Evolutionary conservation across 1,140 invertebrate genomes (phyloP).

Genomic region (Panonychus citri): DNA sequence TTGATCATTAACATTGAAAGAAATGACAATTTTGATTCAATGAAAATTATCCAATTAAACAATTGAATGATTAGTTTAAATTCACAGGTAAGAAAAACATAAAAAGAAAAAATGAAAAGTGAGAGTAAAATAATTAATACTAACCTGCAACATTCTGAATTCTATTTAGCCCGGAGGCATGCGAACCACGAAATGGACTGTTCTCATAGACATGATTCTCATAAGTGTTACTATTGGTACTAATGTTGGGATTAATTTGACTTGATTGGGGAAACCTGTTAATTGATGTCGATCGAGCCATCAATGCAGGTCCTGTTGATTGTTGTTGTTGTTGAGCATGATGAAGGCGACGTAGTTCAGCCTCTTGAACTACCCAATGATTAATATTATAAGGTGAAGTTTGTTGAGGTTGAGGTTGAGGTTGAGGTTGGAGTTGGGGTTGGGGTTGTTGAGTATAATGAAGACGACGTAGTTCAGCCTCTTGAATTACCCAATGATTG

Average conservation of each 20-base stretch:
- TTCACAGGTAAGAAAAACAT: no score
- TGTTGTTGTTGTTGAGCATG: no score
- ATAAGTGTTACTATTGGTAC: background rate
- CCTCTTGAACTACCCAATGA: conserved; percentile 74
- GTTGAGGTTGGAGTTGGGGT: background rate
- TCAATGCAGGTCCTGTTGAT: background rate
- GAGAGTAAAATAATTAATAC: background rate
- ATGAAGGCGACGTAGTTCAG: conserved; percentile 46
- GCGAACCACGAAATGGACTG: background rate
- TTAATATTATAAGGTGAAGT: conserved; percentile 36
- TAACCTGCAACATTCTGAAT: background rate
- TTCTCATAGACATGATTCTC: conserved; percentile 2
- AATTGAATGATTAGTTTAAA: no score
- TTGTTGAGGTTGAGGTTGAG: background rate
- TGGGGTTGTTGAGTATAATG: conserved; percentile 9
- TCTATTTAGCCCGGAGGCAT: no score
- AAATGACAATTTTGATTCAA: no score
- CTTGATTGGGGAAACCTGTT: background rate
- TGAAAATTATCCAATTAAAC: no score
- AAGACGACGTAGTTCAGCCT: conserved; percentile 61
- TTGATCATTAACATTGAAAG: no score
- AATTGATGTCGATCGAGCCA: background rate
- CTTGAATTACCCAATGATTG: conserved; percentile 70
- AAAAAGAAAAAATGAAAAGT: no score
- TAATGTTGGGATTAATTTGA: background rate